A percentile compares a stretch with the other conserved stretches of the same genome.
phyloP scores from a whole-genome alignment of 2,888 invertebrate species.

The Cephus spinipes region DNA sequence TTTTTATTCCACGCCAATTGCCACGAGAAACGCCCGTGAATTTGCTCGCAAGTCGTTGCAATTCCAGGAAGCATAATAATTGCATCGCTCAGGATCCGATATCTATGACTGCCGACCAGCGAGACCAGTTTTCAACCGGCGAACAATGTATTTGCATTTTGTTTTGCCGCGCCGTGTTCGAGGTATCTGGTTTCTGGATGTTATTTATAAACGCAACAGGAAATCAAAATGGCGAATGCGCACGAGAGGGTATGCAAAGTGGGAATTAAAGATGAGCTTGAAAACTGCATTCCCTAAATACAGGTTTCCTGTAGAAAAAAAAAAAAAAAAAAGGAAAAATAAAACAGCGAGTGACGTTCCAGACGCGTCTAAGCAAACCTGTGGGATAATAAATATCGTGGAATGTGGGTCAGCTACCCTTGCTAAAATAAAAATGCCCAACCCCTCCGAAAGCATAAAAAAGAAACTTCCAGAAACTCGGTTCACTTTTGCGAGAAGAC shows the following conservation, averaged over 20 bases:
- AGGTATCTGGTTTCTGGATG: not conserved
- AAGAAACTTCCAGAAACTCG: not conserved
- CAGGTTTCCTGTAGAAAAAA: not conserved
- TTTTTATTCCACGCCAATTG: not conserved
- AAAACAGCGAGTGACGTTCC: not conserved
- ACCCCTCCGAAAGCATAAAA: not conserved
- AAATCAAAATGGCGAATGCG: not conserved
- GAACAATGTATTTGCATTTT: conserved; percentile 8
- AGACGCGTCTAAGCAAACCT: not conserved
- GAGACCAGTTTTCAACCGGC: not conserved
- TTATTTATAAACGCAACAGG: not conserved
- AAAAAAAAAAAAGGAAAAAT: no score
- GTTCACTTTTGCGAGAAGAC: not conserved
- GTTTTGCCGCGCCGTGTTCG: not conserved
- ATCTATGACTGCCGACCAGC: not conserved
- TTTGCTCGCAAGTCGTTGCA: not conserved
- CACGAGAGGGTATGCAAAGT: not conserved
- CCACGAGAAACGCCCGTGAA: not conserved
- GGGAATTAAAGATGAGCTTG: not conserved
- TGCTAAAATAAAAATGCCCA: not conserved
- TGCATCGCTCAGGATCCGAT: not conserved
- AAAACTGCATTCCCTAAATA: not conserved
- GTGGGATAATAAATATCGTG: not conserved
- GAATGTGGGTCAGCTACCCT: not conserved
- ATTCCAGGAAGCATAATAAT: not conserved